phyloP scores from a whole-genome alignment of 2,113 vertebrate genomes.

The Brachypteracias leptosomus region DNA sequence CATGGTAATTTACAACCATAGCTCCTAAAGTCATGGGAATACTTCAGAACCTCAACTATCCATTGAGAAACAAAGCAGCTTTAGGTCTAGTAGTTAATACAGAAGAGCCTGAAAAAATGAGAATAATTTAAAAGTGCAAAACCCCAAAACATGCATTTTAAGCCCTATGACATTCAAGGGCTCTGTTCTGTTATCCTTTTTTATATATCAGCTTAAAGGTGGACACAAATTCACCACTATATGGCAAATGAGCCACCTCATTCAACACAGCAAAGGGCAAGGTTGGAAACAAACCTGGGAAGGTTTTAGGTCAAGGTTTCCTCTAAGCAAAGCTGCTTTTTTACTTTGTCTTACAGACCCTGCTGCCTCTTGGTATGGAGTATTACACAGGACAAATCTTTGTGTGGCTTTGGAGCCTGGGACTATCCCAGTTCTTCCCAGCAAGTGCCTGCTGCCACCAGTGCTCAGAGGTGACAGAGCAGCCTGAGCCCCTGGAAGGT shows the following conservation, averaged over 20 bases:
- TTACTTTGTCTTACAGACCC: neutral
- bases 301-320: neutral
- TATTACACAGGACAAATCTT: neutral
- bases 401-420: fast-evolving
- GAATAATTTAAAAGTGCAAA: neutral
- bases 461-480: neutral
- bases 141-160: neutral
- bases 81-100: neutral
- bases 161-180: neutral
- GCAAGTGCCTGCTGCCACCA: neutral
- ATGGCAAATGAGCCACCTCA: neutral
- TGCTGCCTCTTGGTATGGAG: neutral
- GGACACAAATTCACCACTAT: neutral
- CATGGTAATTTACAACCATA: neutral
- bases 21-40: neutral
- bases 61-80: neutral
- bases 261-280: neutral
- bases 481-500: neutral
- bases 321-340: neutral
- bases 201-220: neutral
- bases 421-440: neutral
- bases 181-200: neutral
- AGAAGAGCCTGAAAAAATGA: neutral
- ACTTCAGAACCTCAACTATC: neutral
- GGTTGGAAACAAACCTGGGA: neutral